Conservation (phyloP, 2,113 vertebrate species). For the Salvelinus sp. region DNA sequence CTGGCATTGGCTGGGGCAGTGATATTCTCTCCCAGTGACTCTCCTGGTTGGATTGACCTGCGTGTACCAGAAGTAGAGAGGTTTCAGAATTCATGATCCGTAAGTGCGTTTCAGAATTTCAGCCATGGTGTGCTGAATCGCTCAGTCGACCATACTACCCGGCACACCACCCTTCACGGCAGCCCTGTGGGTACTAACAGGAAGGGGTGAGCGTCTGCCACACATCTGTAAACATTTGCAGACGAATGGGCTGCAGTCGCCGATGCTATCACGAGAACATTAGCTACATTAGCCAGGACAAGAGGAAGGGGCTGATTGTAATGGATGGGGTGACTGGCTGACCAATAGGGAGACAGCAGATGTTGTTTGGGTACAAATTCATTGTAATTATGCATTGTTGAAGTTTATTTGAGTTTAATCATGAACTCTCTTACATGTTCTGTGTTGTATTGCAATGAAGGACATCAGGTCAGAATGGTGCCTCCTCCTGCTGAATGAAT, state of each 20-base stretch:
- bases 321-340: conserved; percentile 36
- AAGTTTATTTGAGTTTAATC: background rate
- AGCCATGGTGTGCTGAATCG: too few relatives aligned
- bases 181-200: conserved; percentile 43
- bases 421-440: background rate
- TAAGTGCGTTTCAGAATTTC: background rate
- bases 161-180: conserved; percentile 8
- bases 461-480: too few relatives aligned
- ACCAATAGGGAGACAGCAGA: conserved; percentile 28
- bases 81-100: background rate
- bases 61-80: too few relatives aligned
- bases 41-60: too few relatives aligned
- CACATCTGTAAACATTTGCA: conserved; percentile 52
- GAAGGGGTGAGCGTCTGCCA: conserved; percentile 51
- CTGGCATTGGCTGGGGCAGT: background rate
- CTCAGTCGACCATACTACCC: background rate
- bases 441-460: too few relatives aligned
- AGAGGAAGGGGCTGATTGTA: conserved; percentile 48
- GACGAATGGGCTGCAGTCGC: conserved; percentile 47
- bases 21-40: too few relatives aligned
- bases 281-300: conserved; percentile 37
- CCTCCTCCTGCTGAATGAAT: too few relatives aligned
- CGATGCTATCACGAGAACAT: conserved; percentile 61
- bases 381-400: background rate
- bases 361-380: background rate